A percentile compares a stretch with the other conserved stretches of the same genome.
These are phyloP conservation scores for Sitta europaea DNA, from an alignment of 2,113 vertebrate species.

Conservation along the genomic window DNA sequence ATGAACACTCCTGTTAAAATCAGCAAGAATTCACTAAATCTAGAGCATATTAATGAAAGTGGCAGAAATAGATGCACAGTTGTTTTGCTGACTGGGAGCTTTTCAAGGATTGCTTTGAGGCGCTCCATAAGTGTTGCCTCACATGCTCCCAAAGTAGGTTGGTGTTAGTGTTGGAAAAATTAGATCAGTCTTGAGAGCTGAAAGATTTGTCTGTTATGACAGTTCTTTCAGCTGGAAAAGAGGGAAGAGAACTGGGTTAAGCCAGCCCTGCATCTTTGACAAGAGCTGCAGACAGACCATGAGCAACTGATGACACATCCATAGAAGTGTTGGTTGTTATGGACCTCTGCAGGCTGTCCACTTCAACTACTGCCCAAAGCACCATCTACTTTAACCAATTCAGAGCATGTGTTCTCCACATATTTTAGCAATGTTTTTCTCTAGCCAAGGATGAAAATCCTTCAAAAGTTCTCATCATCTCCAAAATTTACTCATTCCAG, in stretches of 20 bases:
- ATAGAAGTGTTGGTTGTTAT: not conserved
- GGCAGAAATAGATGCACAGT: not conserved
- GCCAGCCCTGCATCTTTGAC: not conserved
- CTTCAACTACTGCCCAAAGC: not conserved
- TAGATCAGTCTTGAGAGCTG: not conserved
- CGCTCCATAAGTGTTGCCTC: not conserved
- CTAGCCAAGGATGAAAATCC: not conserved
- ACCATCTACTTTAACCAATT: not conserved
- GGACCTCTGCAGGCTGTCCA: not conserved
- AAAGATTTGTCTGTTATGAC: not conserved
- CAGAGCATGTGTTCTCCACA: not conserved
- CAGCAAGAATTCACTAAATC: not conserved
- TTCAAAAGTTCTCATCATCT: rapidly evolving
- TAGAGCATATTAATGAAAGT: not conserved
- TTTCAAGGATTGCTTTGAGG: not conserved
- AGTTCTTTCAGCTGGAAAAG: not conserved
- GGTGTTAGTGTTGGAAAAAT: not conserved
- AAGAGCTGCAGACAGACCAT: not conserved
- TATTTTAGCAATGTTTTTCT: not conserved
- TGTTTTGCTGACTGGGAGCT: constrained; percentile 11
- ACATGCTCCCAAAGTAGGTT: not conserved
- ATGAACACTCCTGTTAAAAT: not conserved
- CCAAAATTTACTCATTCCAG: not conserved
- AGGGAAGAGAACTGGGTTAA: not conserved
- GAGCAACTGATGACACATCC: not conserved